A percentile compares a stretch with the other conserved stretches of the same genome.
Conservation (phyloP, 2,113 vertebrate genomes). For the Tachycineta bicolor region DNA sequence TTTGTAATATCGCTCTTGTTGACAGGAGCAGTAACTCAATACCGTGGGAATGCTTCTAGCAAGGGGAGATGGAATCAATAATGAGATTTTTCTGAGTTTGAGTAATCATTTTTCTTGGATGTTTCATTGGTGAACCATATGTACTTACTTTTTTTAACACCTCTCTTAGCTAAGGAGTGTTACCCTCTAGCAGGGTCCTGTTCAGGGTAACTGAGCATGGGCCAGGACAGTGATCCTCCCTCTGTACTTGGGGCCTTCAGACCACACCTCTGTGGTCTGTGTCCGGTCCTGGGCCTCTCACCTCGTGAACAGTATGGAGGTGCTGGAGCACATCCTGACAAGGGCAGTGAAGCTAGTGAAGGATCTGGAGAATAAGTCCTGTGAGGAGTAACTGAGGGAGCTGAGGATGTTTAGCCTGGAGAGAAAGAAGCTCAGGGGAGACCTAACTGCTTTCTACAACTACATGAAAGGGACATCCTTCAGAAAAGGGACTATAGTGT, state of each 20-base stretch:
- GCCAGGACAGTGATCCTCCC: not conserved
- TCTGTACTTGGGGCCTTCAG: too few species aligned
- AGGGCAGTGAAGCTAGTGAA: not conserved
- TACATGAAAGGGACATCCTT: not conserved
- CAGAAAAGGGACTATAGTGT: not conserved
- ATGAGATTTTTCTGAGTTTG: not conserved
- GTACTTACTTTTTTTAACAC: not conserved
- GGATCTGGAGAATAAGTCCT: not conserved
- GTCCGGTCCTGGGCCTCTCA: not conserved
- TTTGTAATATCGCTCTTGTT: not conserved
- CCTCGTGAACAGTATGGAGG: too few species aligned
- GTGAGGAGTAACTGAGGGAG: not conserved
- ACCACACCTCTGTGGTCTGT: fast-evolving
- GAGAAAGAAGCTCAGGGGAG: not conserved
- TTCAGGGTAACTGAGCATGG: not conserved
- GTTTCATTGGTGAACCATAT: fast-evolving
- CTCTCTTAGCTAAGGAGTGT: not conserved
- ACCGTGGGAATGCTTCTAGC: not conserved
- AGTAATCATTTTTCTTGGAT: not conserved
- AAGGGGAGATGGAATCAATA: not conserved
- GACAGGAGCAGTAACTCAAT: not conserved
- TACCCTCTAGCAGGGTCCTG: not conserved
- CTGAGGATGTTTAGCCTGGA: not conserved
- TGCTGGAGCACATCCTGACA: not conserved
- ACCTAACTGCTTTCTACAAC: not conserved